phyloP scores from a whole-genome alignment of 2,797 vertebrate genomes.

The Myiothlypis coronata region DNA sequence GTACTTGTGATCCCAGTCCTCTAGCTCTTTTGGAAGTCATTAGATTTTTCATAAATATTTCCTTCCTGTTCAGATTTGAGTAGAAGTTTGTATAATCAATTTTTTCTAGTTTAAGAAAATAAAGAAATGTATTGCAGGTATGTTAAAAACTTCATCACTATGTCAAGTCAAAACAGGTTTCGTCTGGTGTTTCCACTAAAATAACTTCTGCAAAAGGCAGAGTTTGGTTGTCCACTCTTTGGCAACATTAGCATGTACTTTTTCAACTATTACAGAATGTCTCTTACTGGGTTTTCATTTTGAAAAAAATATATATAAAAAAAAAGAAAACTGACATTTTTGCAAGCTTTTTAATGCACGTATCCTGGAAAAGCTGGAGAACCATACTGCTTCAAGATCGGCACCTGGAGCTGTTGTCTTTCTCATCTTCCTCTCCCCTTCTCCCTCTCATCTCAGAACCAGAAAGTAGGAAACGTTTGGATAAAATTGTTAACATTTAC shows the following conservation, averaged over 20 bases:
- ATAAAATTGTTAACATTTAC: rapidly evolving
- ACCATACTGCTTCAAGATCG: not conserved
- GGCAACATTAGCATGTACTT: not conserved
- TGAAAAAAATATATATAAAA: not conserved
- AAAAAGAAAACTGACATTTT: not conserved
- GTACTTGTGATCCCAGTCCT: not conserved
- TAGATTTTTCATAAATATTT: not conserved
- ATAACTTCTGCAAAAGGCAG: not conserved
- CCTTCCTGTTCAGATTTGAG: not conserved
- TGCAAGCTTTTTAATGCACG: not conserved
- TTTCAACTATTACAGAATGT: not conserved
- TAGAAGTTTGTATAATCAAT: not conserved
- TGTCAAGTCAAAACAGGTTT: not conserved
- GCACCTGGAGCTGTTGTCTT: not conserved
- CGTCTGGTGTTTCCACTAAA: not conserved
- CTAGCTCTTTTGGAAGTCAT: not conserved
- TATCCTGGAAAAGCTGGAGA: not conserved
- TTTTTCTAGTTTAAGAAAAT: not conserved
- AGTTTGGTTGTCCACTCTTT: not conserved
- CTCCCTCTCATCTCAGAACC: rapidly evolving
- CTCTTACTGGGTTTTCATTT: not conserved
- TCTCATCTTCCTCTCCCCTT: not conserved
- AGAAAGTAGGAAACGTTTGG: not conserved
- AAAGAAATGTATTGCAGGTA: not conserved
- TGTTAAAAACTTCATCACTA: not conserved